Conservation (phyloP, 1,140 invertebrate species). For the Lasioglossum baleicum region DNA sequence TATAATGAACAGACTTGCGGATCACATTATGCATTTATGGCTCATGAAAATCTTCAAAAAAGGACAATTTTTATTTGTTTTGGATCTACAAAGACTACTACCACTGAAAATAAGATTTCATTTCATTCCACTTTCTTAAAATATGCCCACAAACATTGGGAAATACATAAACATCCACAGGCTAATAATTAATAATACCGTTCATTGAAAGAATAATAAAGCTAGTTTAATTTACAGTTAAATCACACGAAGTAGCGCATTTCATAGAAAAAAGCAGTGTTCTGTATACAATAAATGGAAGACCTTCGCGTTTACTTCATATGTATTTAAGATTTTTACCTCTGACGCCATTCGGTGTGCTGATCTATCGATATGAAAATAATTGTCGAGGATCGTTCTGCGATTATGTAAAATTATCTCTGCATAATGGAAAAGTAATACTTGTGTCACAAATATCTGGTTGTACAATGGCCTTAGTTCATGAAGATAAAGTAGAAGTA, state of each 20-base stretch:
- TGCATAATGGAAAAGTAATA: slow-evolving; percentile 36
- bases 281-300: slow-evolving; percentile 19
- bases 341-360: slow-evolving; percentile 28
- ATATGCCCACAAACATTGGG: too few relatives aligned
- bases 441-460: slow-evolving; percentile 19
- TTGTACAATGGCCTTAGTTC: slow-evolving; percentile 23
- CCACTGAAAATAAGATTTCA: too few relatives aligned
- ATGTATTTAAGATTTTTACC: slow-evolving; percentile 43
- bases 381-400: slow-evolving; percentile 21
- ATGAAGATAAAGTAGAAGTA: slow-evolving; percentile 38
- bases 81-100: too few relatives aligned
- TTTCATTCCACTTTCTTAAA: too few relatives aligned
- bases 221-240: slow-evolving; percentile 22
- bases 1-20: background rate
- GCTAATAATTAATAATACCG: too few relatives aligned
- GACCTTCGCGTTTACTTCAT: slow-evolving; percentile 26
- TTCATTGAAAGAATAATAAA: background rate
- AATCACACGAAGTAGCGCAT: slow-evolving; percentile 33
- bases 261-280: slow-evolving; percentile 39
- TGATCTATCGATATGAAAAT: slow-evolving; percentile 33
- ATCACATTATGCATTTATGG: too few relatives aligned
- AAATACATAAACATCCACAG: too few relatives aligned
- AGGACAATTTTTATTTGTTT: too few relatives aligned
- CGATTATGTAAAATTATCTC: slow-evolving; percentile 33
- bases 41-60: too few relatives aligned